Evolutionary conservation across 2,797 vertebrate genomes (phyloP), one percentile per base, ranked within the genome.

Genomic region (Babyrousa celebensis): DNA sequence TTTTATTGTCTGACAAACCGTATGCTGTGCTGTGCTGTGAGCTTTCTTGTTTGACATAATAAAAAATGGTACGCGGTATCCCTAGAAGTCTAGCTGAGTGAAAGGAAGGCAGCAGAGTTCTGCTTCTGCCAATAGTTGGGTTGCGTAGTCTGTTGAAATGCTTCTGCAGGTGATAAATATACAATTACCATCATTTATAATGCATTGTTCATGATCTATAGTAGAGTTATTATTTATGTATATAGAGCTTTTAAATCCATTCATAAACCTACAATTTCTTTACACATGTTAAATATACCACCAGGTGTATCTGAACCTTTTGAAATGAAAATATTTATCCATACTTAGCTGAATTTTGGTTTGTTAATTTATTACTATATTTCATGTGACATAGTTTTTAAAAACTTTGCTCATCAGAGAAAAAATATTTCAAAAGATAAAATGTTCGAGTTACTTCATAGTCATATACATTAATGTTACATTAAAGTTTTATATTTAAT

Each of bases 1-100:
- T 98, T 98, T 98, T 98, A 98, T 98, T 98, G 98, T 97, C 97
- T 98, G 98, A 98, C 98, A 99, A 98, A 98, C 98, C 87, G 97
- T 98, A 98, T 98, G 97, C 98, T 98, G 94, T 97, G 97, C 98
- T 98, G 94, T 98, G 96, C 96, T 97, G 97, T 97, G 97, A 98
- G 96, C 95, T 97, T 98, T 98, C 98, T 98, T 98, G 98, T 98
- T 98, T 97, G 90, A 98, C 98, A 99, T 96, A 98, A 98, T 98
- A 96, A 98, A 95, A 97, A 98, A 96, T 95, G 97, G 98, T 98
- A 97, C 97, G 96, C 93, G 80, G 83, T 96, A 98, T 97, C 97
- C 97, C 97, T 98, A 91, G 95, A 98, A 98, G 92, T 98, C 97
- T 98, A 97, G 97, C 93, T 98, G 96, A 97, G 98, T 99, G 95